These are phyloP conservation scores for Yponomeuta evonymella DNA, from an alignment of 2,888 invertebrate genomes.

Conservation along the genomic window DNA sequence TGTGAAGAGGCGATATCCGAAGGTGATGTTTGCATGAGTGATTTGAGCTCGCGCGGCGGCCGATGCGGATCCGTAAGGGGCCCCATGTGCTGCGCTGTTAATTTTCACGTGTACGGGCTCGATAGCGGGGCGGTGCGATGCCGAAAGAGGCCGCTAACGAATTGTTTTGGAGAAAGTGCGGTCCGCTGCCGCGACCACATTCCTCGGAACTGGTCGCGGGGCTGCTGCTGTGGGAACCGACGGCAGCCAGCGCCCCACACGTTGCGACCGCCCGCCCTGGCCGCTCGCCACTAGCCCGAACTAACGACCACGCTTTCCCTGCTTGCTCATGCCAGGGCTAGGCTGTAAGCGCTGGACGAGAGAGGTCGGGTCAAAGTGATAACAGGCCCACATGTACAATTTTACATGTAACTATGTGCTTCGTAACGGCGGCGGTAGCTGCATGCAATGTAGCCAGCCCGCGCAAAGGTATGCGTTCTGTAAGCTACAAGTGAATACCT, in stretches of 20 bases:
- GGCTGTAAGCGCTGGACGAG: constrained; percentile 2
- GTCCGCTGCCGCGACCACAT: constrained; percentile 74
- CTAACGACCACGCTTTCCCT: constrained; percentile 3
- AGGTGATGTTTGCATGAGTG: constrained; percentile 11
- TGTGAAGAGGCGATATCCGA: constrained; percentile 9
- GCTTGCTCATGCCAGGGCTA: background rate
- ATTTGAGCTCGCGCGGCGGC: constrained; percentile 17
- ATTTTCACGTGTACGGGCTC: constrained; percentile 65
- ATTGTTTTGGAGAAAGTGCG: constrained; percentile 77
- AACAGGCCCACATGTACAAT: constrained; percentile 32
- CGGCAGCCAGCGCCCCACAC: constrained; percentile 54
- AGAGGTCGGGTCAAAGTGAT: constrained; percentile 24
- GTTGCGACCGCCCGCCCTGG: constrained; percentile 41
- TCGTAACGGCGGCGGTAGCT: constrained; percentile 36
- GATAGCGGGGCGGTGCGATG: constrained; percentile 53
- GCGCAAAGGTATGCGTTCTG: background rate
- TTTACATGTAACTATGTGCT: constrained; percentile 40
- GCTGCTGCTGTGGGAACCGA: constrained; percentile 76
- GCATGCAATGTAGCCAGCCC: constrained; percentile 1
- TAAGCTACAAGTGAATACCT: background rate
- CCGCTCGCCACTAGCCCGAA: constrained; percentile 30
- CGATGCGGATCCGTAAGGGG: constrained; percentile 48
- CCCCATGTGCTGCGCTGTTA: constrained; percentile 58
- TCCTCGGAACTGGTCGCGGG: constrained; percentile 71
- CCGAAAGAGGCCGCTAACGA: constrained; percentile 75